These are phyloP conservation scores for Apogon talboti DNA, from an alignment of 2,797 vertebrate genomes.

Conservation along the genomic window DNA sequence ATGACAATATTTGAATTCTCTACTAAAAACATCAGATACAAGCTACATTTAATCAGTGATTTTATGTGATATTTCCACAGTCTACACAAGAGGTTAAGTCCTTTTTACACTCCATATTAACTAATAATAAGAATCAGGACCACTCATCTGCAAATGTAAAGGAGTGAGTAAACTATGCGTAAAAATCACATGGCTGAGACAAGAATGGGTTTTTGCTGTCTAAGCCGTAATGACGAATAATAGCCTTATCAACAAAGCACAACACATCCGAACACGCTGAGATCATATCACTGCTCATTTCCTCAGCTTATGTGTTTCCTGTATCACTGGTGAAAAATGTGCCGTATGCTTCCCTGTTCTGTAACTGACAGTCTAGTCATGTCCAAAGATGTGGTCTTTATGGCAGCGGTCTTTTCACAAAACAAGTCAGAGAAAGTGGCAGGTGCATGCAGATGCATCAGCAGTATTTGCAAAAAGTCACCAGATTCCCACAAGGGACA, in stretches of 20 bases:
- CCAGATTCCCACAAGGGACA: constrained; percentile 76
- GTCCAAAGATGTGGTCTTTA: constrained; percentile 63
- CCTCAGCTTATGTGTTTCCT: constrained; percentile 60
- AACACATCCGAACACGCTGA: constrained; percentile 68
- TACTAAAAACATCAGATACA: constrained; percentile 32
- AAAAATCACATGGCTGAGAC: constrained; percentile 57
- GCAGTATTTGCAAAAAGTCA: constrained; percentile 88
- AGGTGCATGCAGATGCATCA: constrained; percentile 80
- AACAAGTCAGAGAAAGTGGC: constrained; percentile 57
- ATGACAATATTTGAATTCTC: constrained; percentile 38
- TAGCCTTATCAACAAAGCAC: constrained; percentile 74
- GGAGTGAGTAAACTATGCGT: constrained; percentile 39
- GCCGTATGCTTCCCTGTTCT: constrained; percentile 41
- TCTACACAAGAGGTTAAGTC: constrained; percentile 56
- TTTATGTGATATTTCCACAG: constrained; percentile 42
- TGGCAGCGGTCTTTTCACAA: constrained; percentile 65
- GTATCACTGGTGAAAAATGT: constrained; percentile 58
- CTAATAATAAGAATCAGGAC: constrained; percentile 45
- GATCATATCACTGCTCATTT: constrained; percentile 75
- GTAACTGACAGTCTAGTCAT: constrained; percentile 59
- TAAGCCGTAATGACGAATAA: constrained; percentile 72
- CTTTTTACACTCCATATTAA: constrained; percentile 56
- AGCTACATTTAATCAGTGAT: no score
- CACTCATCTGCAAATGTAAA: constrained; percentile 44
- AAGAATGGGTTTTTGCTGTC: constrained; percentile 69